These are phyloP conservation scores for Melopsittacus undulatus DNA, from an alignment of 2,797 vertebrate genomes.

Conservation along the genomic window DNA sequence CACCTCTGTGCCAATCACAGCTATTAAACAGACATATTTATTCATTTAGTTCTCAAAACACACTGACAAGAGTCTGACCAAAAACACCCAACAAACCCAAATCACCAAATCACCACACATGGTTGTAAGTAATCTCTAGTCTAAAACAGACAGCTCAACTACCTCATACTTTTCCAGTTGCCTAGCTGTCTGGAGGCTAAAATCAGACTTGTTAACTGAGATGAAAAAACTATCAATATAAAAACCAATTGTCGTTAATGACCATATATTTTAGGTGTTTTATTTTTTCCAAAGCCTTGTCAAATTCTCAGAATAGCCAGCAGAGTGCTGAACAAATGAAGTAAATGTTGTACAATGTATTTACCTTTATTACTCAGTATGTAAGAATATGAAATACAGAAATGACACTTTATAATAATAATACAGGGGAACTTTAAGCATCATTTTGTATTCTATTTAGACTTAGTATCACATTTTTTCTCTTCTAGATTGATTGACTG, in stretches of 20 bases:
- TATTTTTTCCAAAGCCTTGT: background rate
- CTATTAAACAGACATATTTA: background rate
- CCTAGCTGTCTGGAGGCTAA: background rate
- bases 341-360: background rate
- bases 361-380: background rate
- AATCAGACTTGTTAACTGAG: background rate
- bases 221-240: background rate
- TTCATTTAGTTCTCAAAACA: background rate
- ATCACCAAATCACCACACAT: background rate
- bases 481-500: background rate
- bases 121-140: background rate
- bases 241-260: background rate
- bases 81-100: background rate
- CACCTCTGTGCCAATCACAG: background rate
- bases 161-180: background rate
- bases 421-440: background rate
- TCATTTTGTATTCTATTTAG: background rate
- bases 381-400: background rate
- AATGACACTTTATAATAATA: background rate
- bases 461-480: background rate
- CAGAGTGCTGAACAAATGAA: background rate
- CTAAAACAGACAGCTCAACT: background rate
- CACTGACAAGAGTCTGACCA: background rate
- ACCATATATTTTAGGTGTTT: background rate
- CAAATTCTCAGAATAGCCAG: background rate